phyloP scores from a whole-genome alignment of 2,113 vertebrate genomes.

The Hippocampus zosterae region DNA sequence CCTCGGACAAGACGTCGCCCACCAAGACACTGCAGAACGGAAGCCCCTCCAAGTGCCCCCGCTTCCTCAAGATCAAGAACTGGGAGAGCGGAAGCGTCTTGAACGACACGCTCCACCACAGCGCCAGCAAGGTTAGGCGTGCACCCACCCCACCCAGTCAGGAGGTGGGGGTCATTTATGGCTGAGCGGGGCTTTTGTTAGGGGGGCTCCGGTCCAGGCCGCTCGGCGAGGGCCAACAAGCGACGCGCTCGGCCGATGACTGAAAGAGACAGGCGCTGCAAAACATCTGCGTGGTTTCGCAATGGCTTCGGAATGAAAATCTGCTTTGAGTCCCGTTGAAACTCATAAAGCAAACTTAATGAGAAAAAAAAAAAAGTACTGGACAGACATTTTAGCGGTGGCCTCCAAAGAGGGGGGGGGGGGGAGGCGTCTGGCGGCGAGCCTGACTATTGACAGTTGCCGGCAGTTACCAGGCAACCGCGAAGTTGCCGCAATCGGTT shows the following conservation, averaged over 20 bases:
- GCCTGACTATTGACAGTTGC: background rate
- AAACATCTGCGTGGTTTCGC: background rate
- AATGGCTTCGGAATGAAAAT: background rate
- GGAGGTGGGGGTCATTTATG: no score
- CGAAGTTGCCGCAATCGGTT: background rate
- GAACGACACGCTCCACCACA: constrained; percentile 84
- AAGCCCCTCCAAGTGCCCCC: constrained; percentile 91
- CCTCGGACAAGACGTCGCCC: constrained; percentile 75
- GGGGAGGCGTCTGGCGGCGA: background rate
- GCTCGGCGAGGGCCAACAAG: background rate
- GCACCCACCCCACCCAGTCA: background rate
- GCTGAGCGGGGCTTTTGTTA: no score
- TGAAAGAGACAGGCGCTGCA: background rate
- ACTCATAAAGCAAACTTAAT: background rate
- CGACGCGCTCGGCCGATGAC: background rate
- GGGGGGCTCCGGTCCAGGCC: no score
- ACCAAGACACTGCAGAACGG: constrained; percentile 76
- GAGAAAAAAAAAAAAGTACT: background rate
- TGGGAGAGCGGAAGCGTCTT: constrained; percentile 86
- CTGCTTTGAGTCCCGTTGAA: background rate
- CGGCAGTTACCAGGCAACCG: constrained; percentile 15
- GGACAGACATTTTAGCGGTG: background rate
- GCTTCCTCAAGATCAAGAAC: constrained; percentile 92
- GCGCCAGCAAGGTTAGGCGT: constrained; percentile 78
- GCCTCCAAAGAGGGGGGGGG: background rate